A percentile compares a stretch with the other conserved stretches of the same genome.
Conservation (phyloP, 2,113 vertebrate species). For the Barbus barbus region DNA sequence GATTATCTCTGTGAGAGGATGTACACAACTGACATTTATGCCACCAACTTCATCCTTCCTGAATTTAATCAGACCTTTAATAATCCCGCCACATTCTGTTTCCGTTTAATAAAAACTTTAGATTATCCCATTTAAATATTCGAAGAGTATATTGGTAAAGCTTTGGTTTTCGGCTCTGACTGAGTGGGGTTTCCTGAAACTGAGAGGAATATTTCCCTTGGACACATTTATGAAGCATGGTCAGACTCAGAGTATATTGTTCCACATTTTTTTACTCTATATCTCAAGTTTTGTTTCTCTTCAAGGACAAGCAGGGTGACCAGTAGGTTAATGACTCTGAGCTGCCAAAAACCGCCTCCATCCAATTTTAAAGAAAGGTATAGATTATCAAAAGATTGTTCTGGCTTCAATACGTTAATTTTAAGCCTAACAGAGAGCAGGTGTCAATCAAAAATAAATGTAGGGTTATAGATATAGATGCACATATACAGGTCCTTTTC, state of each 20-base stretch:
- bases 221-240: constrained; percentile 47
- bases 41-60: background rate
- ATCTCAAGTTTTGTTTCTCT: constrained; percentile 50
- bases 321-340: constrained; percentile 45
- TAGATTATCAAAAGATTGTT: background rate
- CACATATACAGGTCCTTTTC: too few relatives aligned
- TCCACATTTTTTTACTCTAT: constrained; percentile 51
- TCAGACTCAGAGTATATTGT: constrained; percentile 48
- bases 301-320: constrained; percentile 36
- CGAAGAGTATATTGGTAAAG: constrained; percentile 39
- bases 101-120: background rate
- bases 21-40: constrained; percentile 2
- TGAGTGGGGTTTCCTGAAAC: constrained; percentile 52
- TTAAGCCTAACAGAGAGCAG: too few relatives aligned
- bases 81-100: constrained; percentile 19
- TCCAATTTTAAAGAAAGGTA: constrained; percentile 30
- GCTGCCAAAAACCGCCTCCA: too few relatives aligned
- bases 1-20: constrained; percentile 1
- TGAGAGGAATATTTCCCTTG: constrained; percentile 54
- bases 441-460: too few relatives aligned
- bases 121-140: constrained; percentile 9
- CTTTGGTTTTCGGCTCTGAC: constrained; percentile 46
- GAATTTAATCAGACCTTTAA: background rate
- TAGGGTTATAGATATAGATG: too few relatives aligned
- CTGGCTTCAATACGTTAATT: background rate